These are phyloP conservation scores for Epizoanthus fatuus DNA, from an alignment of 92 coral and sea anemone species.

Conservation along the genomic window DNA sequence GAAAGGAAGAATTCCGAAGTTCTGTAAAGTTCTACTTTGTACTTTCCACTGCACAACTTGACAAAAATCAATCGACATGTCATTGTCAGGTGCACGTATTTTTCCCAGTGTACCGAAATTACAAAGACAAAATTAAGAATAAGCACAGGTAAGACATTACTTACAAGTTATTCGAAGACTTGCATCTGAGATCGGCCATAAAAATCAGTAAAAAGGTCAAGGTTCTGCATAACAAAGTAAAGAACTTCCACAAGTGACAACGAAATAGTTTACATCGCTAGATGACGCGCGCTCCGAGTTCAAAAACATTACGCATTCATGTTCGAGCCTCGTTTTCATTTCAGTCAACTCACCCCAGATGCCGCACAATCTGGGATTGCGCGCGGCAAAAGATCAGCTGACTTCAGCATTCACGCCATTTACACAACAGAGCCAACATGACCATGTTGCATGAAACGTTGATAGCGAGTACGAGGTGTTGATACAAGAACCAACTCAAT, in stretches of 20 bases:
- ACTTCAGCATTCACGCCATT: too few relatives aligned
- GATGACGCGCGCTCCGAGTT: conserved; percentile 25
- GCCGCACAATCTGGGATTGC: too few relatives aligned
- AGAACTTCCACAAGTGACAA: too few relatives aligned
- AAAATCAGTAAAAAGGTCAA: not conserved
- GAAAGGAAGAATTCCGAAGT: too few relatives aligned
- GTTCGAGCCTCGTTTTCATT: conserved; percentile 31
- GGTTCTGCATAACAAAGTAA: not conserved
- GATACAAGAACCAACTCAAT: too few relatives aligned
- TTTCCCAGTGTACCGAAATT: not conserved
- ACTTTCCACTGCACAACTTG: too few relatives aligned
- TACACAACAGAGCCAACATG: too few relatives aligned
- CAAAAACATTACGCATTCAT: conserved; percentile 38
- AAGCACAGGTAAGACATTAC: not conserved
- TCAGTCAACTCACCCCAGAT: conserved; percentile 5
- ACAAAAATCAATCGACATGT: not conserved
- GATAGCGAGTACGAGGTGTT: too few relatives aligned
- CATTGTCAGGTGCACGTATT: not conserved
- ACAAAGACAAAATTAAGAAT: not conserved
- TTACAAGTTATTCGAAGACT: not conserved
- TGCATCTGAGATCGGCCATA: not conserved
- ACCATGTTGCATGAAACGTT: too few relatives aligned
- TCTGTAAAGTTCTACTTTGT: too few relatives aligned
- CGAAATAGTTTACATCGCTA: not conserved
- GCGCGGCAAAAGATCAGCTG: too few relatives aligned